Conservation (phyloP, 2,797 vertebrate genomes). For the Sebastes paucispinis region DNA sequence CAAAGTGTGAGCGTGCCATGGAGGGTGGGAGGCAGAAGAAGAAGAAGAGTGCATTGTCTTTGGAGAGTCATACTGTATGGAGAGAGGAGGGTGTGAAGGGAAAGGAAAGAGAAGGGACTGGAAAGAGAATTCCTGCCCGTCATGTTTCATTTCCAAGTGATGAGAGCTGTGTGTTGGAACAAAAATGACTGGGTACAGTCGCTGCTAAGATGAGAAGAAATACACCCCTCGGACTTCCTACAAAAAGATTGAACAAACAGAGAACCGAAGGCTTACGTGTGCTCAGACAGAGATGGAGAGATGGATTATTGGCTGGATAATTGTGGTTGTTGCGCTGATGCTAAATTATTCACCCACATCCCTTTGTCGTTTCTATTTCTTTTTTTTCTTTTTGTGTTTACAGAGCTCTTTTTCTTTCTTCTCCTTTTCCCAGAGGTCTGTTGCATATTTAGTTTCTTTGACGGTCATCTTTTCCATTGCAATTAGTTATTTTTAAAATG, state of each 20-base stretch:
- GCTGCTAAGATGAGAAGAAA: constrained; percentile 27
- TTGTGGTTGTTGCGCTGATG: constrained; percentile 52
- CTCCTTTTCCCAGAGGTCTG: constrained; percentile 42
- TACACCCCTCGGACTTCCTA: background rate
- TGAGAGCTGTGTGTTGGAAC: constrained; percentile 33
- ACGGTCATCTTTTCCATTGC: constrained; percentile 60
- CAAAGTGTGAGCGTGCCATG: constrained; percentile 44
- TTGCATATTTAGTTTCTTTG: constrained; percentile 43
- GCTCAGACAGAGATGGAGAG: constrained; percentile 24
- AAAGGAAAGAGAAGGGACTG: constrained; percentile 34
- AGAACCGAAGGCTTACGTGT: constrained; percentile 6
- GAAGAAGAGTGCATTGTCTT: constrained; percentile 69
- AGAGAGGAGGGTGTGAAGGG: constrained; percentile 38
- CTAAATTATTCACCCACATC: constrained; percentile 34
- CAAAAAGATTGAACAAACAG: constrained; percentile 27
- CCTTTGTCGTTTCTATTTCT: constrained; percentile 21
- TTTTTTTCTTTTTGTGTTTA: constrained; percentile 22
- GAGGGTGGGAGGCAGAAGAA: constrained; percentile 49
- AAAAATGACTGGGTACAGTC: constrained; percentile 27
- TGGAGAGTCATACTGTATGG: background rate
- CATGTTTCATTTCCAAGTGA: constrained; percentile 60
- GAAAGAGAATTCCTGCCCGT: constrained; percentile 45
- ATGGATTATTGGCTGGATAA: constrained; percentile 10
- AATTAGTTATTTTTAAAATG: constrained; percentile 52
- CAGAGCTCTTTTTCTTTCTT: constrained; percentile 20